Conservation (phyloP, 2,888 invertebrate genomes). For the Asteroscopus sphinx region DNA sequence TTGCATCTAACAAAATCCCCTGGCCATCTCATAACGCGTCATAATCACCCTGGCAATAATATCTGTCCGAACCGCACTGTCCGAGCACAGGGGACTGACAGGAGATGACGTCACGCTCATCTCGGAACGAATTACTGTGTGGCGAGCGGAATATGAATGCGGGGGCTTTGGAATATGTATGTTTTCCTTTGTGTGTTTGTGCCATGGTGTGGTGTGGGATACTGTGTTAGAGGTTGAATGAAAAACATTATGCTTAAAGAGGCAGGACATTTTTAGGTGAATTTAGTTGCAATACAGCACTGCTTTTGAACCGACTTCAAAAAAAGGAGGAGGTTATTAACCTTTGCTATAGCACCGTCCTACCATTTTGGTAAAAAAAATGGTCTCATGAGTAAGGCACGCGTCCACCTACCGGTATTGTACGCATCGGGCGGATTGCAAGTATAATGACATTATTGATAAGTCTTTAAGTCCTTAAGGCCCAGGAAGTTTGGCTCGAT, state of each 20-base stretch:
- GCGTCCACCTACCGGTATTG: too few species aligned
- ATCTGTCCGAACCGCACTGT: slow-evolving; percentile 27
- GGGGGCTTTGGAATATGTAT: slow-evolving; percentile 42
- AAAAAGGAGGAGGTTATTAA: too few species aligned
- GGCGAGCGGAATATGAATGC: slow-evolving; percentile 58
- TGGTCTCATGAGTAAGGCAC: too few species aligned
- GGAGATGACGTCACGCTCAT: slow-evolving; percentile 55
- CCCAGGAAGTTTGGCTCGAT: too few species aligned
- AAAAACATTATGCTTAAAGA: background rate
- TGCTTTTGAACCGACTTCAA: too few species aligned
- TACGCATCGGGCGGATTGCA: too few species aligned
- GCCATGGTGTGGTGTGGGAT: background rate
- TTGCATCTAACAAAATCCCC: slow-evolving; percentile 40
- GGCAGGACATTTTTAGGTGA: too few species aligned
- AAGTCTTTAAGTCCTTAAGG: too few species aligned
- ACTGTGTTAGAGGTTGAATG: background rate
- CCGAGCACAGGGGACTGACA: slow-evolving; percentile 38
- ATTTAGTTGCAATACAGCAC: too few species aligned
- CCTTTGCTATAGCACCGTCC: too few species aligned
- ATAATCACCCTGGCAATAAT: slow-evolving; percentile 49
- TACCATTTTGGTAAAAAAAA: too few species aligned
- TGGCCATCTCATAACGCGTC: slow-evolving; percentile 37
- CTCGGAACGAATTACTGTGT: slow-evolving; percentile 58
- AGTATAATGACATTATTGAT: too few species aligned
- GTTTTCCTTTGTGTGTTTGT: slow-evolving; percentile 11